Base-by-base conservation (phyloP, 2,888 invertebrate species). In the Iselma pallidipennis region DNA sequence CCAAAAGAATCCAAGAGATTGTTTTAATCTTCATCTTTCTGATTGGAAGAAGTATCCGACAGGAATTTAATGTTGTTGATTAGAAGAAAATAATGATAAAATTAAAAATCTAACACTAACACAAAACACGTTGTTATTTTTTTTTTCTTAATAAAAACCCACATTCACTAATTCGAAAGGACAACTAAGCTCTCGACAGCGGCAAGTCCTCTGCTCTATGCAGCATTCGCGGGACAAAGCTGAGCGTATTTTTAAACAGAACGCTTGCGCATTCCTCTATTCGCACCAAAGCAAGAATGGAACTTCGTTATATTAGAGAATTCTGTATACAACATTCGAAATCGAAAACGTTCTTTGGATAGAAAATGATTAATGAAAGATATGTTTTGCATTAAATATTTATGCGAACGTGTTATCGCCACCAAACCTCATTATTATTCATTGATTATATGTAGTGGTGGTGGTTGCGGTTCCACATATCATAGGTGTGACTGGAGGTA, bases 211-310 rank as follows among this genome's bases (percentile, higher is more conserved):
- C 37, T 16, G 19, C 37, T 37, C 37, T 56, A 56, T 56, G 14
- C 59, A 57, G 53, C 63, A 60, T 63, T 63, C 56, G 63, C 63
- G 63, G 63, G 49, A 60, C 60, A 63, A 63, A 60, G 63, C 63
- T 57, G 60, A 60, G 48, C 57, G 59, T 63, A 63, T 63, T 63
- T 63, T 63, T 63, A 60, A 63, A 63, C 59, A 55, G 55, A 52
- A 60, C 63, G 63, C 63, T 60, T 60, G 63, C 63, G 63, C 63
- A 48, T 54, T 52, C 12, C 45, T 1, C 16, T n/a, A 16, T 31
- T 37, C 49, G 53, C 48, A 31, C 14, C 49, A 37, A 42, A 25
- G 23, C 26, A 51, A 53, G 62, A 55, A 50, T 49, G 16, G 55
- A 49, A 48, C 55, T 58, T 62, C 53, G 58, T 37, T 37, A n/a